Conservation (phyloP, 2,113 vertebrate species). For the Callipepla californica region DNA sequence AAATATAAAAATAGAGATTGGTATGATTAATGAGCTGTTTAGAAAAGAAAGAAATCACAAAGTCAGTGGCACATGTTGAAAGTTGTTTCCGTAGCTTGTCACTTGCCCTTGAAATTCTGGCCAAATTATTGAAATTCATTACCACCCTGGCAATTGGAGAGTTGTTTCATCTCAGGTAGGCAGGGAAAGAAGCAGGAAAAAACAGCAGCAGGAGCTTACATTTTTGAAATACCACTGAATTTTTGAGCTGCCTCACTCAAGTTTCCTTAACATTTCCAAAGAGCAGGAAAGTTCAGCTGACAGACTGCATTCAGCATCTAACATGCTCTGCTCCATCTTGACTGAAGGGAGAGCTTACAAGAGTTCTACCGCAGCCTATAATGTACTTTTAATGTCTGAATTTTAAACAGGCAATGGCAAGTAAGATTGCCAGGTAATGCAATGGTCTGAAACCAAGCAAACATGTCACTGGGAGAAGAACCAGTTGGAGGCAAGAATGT, state of each 20-base stretch:
- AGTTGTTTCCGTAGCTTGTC: neutral
- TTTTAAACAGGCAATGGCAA: neutral
- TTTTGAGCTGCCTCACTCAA: conserved; percentile 3
- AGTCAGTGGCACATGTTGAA: neutral
- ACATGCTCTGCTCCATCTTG: neutral
- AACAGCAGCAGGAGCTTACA: conserved; percentile 57
- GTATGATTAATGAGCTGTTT: neutral
- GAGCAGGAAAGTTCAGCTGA: conserved; percentile 18
- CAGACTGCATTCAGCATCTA: neutral
- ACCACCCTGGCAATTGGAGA: neutral
- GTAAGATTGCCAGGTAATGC: neutral
- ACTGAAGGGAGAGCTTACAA: neutral
- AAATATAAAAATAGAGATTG: neutral
- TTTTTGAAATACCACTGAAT: conserved; percentile 15
- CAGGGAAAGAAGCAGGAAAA: conserved; percentile 48
- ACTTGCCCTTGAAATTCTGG: neutral
- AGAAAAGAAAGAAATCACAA: neutral
- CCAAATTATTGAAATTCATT: rapidly evolving
- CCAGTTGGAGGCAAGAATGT: neutral
- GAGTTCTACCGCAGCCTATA: neutral
- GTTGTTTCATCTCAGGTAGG: neutral
- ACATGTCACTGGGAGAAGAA: neutral
- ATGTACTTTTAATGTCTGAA: neutral
- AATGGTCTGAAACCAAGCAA: neutral
- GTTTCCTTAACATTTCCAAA: conserved; percentile 36